Percentiles rank a stretch among this genome's conserved stretches.
Conservation (phyloP, 1,140 invertebrate genomes). For the Sipha flava region DNA sequence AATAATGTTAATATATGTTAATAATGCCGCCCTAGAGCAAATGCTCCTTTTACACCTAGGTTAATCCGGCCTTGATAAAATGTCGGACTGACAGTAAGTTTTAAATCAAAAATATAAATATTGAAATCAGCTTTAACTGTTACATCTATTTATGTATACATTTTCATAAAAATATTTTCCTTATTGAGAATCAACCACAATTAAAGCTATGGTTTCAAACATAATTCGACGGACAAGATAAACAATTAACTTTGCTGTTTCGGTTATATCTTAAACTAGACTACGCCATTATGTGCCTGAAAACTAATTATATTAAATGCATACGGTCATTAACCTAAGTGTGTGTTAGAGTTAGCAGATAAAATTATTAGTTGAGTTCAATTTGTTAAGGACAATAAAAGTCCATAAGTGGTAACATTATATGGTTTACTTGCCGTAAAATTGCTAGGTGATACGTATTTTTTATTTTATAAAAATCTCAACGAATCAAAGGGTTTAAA, state of each 20-base stretch:
- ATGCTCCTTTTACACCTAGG: too few relatives aligned
- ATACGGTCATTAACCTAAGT: not conserved
- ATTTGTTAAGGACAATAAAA: not conserved
- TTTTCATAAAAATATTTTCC: too few relatives aligned
- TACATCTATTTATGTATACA: too few relatives aligned
- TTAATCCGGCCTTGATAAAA: too few relatives aligned
- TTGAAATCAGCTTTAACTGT: too few relatives aligned
- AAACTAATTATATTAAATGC: slow-evolving; percentile 11
- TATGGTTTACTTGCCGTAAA: not conserved
- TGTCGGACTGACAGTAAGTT: too few relatives aligned
- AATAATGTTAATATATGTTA: too few relatives aligned
- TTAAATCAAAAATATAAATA: too few relatives aligned
- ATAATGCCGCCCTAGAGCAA: too few relatives aligned
- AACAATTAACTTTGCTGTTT: not conserved
- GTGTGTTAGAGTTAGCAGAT: not conserved
- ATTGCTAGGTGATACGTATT: not conserved
- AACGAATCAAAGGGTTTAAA: too few relatives aligned
- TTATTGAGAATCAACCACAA: too few relatives aligned
- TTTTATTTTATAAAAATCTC: too few relatives aligned
- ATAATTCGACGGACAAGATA: not conserved
- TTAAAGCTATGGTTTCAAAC: not conserved
- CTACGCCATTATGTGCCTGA: not conserved
- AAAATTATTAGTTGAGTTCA: not conserved
- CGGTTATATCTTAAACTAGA: not conserved
- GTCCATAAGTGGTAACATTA: not conserved